These are phyloP conservation scores for Lerista edwardsae DNA, from an alignment of 2,797 vertebrate genomes.

Conservation along the genomic window DNA sequence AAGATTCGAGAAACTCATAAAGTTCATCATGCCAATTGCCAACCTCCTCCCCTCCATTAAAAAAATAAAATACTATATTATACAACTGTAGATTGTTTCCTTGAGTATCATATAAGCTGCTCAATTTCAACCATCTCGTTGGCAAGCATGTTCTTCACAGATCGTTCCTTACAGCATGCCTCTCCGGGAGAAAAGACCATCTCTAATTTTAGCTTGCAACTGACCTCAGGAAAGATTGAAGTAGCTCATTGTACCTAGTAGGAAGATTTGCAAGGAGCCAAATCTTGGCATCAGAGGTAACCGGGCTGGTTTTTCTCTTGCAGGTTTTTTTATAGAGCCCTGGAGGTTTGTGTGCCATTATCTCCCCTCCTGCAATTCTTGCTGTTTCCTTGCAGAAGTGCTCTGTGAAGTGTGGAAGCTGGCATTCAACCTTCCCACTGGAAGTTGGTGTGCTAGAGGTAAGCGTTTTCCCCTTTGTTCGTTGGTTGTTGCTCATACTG, in stretches of 20 bases:
- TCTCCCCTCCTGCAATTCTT: neutral
- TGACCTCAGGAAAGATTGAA: neutral
- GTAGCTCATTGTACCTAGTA: neutral
- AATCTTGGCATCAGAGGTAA: neutral
- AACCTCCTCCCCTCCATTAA: neutral
- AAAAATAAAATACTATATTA: neutral
- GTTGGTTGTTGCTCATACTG: neutral
- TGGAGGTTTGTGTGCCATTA: neutral
- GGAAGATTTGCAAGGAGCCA: neutral
- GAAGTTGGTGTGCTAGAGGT: conserved; percentile 5
- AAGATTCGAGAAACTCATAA: too few species aligned
- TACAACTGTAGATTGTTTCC: neutral
- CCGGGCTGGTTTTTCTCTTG: neutral
- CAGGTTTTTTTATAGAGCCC: neutral
- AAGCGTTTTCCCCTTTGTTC: neutral
- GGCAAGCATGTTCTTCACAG: neutral
- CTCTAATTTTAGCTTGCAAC: conserved; percentile 28
- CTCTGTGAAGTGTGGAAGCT: neutral
- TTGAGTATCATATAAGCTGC: neutral
- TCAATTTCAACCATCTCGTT: too few species aligned
- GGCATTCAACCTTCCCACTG: neutral
- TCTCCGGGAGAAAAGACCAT: neutral
- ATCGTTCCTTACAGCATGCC: neutral
- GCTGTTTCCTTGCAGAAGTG: neutral
- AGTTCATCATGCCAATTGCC: too few species aligned